Percentiles rank a stretch among this genome's conserved stretches.
phyloP scores from a whole-genome alignment of 2,113 vertebrate genomes.

The Peromyscus polionotus region DNA sequence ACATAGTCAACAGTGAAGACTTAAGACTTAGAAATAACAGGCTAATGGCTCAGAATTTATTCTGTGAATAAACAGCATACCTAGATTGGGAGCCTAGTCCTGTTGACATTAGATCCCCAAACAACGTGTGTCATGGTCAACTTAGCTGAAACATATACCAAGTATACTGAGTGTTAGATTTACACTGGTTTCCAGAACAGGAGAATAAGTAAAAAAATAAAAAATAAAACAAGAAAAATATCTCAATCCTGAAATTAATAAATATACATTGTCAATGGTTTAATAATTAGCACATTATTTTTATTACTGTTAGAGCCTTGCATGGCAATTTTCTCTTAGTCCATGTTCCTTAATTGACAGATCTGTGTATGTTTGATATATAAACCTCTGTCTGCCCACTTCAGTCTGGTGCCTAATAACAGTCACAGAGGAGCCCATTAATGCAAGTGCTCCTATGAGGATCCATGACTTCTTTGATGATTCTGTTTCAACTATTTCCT shows the following conservation, averaged over 20 bases:
- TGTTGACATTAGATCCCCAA: not conserved
- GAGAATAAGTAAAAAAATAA: not conserved
- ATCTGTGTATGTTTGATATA: not conserved
- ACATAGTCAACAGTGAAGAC: not conserved
- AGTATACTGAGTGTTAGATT: not conserved
- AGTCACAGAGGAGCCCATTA: not conserved
- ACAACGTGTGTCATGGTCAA: not conserved
- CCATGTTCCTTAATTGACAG: not conserved
- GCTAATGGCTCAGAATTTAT: not conserved
- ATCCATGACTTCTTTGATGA: not conserved
- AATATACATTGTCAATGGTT: not conserved
- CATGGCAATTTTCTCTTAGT: not conserved
- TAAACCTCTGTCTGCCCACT: not conserved
- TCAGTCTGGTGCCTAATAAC: not conserved
- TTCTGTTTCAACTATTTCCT: not conserved
- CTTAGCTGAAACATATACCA: not conserved
- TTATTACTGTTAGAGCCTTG: not conserved
- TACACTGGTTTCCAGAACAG: not conserved
- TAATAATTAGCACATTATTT: not conserved
- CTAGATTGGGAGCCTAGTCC: not conserved
- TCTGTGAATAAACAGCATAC: not conserved
- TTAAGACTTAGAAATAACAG: not conserved
- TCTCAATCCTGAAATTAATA: not conserved
- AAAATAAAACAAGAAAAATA: not conserved
- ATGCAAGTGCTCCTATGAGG: fast-evolving